Base-by-base conservation (phyloP, 2,113 vertebrate species). In the Cyprinodon variegatus region DNA sequence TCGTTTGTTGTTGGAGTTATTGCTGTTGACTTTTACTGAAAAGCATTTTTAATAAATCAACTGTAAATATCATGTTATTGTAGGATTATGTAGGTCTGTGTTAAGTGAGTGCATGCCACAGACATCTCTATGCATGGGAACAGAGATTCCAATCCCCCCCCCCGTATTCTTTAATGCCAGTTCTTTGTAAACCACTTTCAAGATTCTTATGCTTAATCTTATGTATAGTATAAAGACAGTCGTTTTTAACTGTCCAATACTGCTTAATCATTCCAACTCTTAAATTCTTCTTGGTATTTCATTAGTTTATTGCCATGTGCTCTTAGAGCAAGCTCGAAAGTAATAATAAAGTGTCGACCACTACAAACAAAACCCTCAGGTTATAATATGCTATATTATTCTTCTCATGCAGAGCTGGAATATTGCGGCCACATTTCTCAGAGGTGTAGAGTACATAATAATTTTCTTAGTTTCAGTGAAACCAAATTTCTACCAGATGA, bases 381-480 rank as follows among this genome's bases (percentile, higher is more conserved):
- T 85, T 65, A 77, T 82, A 77, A 60, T 70, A 46, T 39, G 14
- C 11, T 53, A 65, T 75, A 70, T 80, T 46, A 80, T 70, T 60
- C 69, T 36, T 2, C 61, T 53, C 68, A 41, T 65, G 62, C 72
- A 72, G 63, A 82, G 62, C 59, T n/a, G 40, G 20, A 71, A 50
- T 36, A 61, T 4, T 29, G 12, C 72, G 0, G 43, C 1, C 12
- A 12, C 46, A 40, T 62, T 50, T 73, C 79, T 78, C 79, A 57
- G n/a, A 76, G 72, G 72, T 43, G 48, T 13, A 38, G 14, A 81
- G 69, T 45, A 76, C 67, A 79, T 72, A 72, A 72, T 79, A 22
- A 73, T 87, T 78, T 80, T 67, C 69, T 78, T 43, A 4, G 20
- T 74, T 68, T 77, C 46, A 72, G n/a, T 78, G 43, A 65, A 71